These are phyloP conservation scores for Graphium colonna DNA, from an alignment of 2,888 invertebrate species.

Conservation along the genomic window DNA sequence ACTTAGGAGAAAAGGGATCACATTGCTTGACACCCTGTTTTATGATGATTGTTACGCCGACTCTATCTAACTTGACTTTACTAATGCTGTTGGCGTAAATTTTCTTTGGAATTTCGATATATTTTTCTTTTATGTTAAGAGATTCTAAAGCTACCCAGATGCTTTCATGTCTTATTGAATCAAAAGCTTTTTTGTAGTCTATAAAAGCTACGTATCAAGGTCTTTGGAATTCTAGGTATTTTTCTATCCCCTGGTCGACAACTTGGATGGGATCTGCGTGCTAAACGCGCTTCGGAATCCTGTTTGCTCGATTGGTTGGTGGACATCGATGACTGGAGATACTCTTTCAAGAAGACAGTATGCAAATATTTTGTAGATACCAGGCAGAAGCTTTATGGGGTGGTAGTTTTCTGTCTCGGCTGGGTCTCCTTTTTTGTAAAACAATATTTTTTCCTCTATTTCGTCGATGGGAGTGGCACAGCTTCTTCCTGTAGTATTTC, in stretches of 20 bases:
- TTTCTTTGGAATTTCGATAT: constrained; percentile 10
- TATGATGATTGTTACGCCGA: too few relatives aligned
- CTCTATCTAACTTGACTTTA: too few relatives aligned
- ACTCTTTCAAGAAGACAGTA: constrained; percentile 14
- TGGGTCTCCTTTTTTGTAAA: too few relatives aligned
- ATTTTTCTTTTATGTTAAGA: constrained; percentile 18
- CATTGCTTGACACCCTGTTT: too few relatives aligned
- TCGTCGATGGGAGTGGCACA: too few relatives aligned
- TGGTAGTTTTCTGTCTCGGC: not conserved
- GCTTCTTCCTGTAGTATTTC: too few relatives aligned
- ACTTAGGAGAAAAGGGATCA: too few relatives aligned
- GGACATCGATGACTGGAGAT: constrained; percentile 16
- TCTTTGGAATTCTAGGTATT: too few relatives aligned
- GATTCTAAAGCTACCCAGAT: constrained; percentile 5
- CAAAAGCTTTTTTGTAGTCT: not conserved
- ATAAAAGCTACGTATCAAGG: not conserved
- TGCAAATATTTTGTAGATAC: not conserved
- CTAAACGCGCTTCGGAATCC: constrained; percentile 23
- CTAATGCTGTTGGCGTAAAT: not conserved
- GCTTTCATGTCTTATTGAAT: too few relatives aligned
- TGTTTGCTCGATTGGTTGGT: constrained; percentile 24
- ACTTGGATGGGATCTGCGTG: too few relatives aligned
- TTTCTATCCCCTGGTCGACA: too few relatives aligned
- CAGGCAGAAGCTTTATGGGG: not conserved
- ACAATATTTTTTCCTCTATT: not conserved